These are phyloP conservation scores for Ophiothrix spiculata DNA, from an alignment of 35 echinoderm and acorn worm species.

Conservation along the genomic window DNA sequence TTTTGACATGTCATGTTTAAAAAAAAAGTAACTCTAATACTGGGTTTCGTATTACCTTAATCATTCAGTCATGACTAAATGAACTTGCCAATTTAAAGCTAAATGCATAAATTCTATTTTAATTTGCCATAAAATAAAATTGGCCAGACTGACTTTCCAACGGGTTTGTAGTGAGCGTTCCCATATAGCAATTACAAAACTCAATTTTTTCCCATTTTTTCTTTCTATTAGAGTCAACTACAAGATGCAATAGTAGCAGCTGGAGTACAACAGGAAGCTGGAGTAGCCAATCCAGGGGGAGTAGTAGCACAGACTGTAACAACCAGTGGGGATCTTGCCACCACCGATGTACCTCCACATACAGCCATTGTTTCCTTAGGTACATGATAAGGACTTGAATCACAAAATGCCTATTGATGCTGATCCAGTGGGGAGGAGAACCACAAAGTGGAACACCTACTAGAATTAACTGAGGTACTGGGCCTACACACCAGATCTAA, in stretches of 20 bases:
- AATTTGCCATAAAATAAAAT: not conserved
- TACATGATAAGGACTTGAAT: too few relatives aligned
- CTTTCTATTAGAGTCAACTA: not conserved
- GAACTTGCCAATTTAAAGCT: not conserved
- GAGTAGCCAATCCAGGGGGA: not conserved
- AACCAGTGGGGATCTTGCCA: too few relatives aligned
- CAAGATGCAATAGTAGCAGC: constrained; percentile 1
- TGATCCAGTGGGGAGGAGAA: too few relatives aligned
- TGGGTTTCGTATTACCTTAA: not conserved
- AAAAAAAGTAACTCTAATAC: not conserved
- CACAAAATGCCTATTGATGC: too few relatives aligned
- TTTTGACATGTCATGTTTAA: too few relatives aligned
- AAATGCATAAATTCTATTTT: not conserved
- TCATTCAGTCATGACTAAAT: not conserved
- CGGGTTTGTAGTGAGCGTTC: not conserved
- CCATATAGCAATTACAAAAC: not conserved
- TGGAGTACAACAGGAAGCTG: not conserved
- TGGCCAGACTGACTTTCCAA: not conserved
- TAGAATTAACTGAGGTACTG: too few relatives aligned
- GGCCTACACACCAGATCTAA: too few relatives aligned
- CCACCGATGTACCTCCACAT: too few relatives aligned
- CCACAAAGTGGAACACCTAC: too few relatives aligned
- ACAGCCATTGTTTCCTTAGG: too few relatives aligned
- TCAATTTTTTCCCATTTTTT: not conserved
- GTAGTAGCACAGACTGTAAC: too few relatives aligned